These are phyloP conservation scores for Drosophila fuyamai DNA, from an alignment of 1,140 invertebrate genomes.

Conservation along the genomic window DNA sequence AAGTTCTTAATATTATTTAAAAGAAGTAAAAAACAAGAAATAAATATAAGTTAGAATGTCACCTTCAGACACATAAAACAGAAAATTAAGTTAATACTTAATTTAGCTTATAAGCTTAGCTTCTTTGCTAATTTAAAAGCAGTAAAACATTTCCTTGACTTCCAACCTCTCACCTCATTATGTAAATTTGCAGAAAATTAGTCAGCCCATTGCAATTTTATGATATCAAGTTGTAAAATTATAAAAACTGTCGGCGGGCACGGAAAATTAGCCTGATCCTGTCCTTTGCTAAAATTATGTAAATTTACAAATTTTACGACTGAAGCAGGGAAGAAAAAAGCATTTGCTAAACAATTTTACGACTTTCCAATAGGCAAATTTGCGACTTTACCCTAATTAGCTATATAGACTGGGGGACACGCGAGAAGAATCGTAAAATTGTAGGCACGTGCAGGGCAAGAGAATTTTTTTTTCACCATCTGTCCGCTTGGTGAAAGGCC, in stretches of 20 bases:
- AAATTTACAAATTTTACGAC: slow-evolving; percentile 70
- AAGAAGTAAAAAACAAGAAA: background rate
- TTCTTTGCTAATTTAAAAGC: slow-evolving; percentile 18
- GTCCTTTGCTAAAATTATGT: slow-evolving; percentile 44
- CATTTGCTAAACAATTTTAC: slow-evolving; percentile 67
- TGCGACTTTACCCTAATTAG: slow-evolving; percentile 77
- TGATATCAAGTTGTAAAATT: slow-evolving; percentile 35
- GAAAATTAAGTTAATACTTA: slow-evolving; percentile 6
- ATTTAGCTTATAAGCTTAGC: slow-evolving; percentile 8
- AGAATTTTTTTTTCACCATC: slow-evolving; percentile 46
- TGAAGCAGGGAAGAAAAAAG: slow-evolving; percentile 22
- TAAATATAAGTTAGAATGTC: too few relatives aligned
- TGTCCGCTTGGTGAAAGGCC: slow-evolving; percentile 32
- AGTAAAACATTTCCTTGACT: slow-evolving; percentile 12
- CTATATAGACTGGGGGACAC: slow-evolving; percentile 40
- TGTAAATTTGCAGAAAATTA: slow-evolving; percentile 51
- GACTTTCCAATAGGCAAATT: slow-evolving; percentile 80
- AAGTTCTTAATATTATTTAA: background rate
- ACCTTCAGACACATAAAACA: background rate
- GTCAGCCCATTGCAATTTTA: slow-evolving; percentile 45
- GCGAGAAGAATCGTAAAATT: slow-evolving; percentile 58
- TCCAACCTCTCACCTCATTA: slow-evolving; percentile 38
- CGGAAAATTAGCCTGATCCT: slow-evolving; percentile 31
- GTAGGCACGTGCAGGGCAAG: slow-evolving; percentile 62
- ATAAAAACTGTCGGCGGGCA: slow-evolving; percentile 34